phyloP scores from a whole-genome alignment of 2,113 vertebrate species.

The Atlantisia rogersi region DNA sequence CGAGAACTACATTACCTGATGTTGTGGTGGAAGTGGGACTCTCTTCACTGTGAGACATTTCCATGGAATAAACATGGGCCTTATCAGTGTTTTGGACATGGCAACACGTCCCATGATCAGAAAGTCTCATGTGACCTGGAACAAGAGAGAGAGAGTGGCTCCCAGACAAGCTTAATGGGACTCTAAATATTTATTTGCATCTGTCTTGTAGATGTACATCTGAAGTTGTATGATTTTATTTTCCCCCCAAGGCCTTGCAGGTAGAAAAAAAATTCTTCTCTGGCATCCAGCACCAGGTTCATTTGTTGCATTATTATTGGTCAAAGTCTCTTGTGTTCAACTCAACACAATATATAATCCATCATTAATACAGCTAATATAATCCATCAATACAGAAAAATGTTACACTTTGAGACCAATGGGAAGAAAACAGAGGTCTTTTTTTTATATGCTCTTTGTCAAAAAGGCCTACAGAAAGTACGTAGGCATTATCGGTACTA shows the following conservation, averaged over 20 bases:
- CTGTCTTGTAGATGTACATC: neutral
- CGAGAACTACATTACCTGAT: conserved; percentile 48
- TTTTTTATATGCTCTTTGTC: neutral
- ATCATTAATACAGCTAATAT: neutral
- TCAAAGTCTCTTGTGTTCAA: neutral
- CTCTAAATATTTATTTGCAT: neutral
- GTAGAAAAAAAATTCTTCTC: neutral
- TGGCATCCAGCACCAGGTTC: neutral
- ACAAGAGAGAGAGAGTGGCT: conserved; percentile 36
- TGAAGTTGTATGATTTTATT: neutral
- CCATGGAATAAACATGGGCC: conserved; percentile 59
- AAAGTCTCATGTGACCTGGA: conserved; percentile 68
- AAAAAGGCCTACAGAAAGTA: neutral
- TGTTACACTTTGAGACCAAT: neutral
- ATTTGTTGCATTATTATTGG: neutral
- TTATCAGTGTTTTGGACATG: conserved; percentile 56
- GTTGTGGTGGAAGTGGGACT: conserved; percentile 64
- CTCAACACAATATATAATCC: neutral
- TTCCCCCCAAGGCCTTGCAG: neutral
- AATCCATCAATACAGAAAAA: neutral
- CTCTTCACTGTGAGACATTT: conserved; percentile 60
- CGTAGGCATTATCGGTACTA: neutral
- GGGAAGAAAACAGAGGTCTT: neutral
- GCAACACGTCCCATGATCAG: conserved; percentile 28
- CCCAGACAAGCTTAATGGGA: neutral